Conservation (phyloP, 30 jellyfish, hydroid and myxozoan species). For the Kudoa iwatai region DNA sequence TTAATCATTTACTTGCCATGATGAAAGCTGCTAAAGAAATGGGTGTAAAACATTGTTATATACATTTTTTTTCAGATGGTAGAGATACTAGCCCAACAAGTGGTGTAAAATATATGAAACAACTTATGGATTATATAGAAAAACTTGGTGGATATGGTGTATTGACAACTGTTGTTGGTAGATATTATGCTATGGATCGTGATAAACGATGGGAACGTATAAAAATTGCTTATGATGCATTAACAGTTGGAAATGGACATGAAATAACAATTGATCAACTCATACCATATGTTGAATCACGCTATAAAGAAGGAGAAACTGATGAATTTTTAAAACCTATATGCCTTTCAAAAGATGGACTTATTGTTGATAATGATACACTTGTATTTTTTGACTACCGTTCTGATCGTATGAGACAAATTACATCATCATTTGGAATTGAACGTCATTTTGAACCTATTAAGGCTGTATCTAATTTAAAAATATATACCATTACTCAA, state of each 20-base stretch:
- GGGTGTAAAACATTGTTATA: slow-evolving; percentile 24
- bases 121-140: slow-evolving; percentile 14
- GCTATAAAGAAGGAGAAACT: slow-evolving; percentile 28
- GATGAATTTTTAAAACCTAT: slow-evolving; percentile 83
- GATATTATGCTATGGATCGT: slow-evolving; percentile 94
- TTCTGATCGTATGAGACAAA: slow-evolving; percentile 95
- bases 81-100: slow-evolving; percentile 79
- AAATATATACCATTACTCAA: slow-evolving; percentile 32
- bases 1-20: slow-evolving; percentile 43
- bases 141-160: slow-evolving; percentile 30
- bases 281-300: slow-evolving; percentile 2
- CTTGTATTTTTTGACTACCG: slow-evolving; percentile 60
- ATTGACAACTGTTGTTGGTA: slow-evolving; percentile 29
- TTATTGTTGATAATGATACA: slow-evolving; percentile 38
- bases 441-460: slow-evolving; percentile 41
- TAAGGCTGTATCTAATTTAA: slow-evolving; percentile 33
- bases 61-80: slow-evolving; percentile 75
- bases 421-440: slow-evolving; percentile 53
- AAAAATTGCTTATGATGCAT: slow-evolving; percentile 68
- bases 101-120: slow-evolving; percentile 59
- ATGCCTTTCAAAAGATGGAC: slow-evolving; percentile 2
- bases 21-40: slow-evolving; percentile 27
- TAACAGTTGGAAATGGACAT: slow-evolving; percentile 42
- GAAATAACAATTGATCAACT: slow-evolving; percentile 8
- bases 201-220: slow-evolving; percentile 64